These are phyloP conservation scores for Calliphora vomitoria DNA, from an alignment of 2,888 invertebrate species.

Conservation along the genomic window DNA sequence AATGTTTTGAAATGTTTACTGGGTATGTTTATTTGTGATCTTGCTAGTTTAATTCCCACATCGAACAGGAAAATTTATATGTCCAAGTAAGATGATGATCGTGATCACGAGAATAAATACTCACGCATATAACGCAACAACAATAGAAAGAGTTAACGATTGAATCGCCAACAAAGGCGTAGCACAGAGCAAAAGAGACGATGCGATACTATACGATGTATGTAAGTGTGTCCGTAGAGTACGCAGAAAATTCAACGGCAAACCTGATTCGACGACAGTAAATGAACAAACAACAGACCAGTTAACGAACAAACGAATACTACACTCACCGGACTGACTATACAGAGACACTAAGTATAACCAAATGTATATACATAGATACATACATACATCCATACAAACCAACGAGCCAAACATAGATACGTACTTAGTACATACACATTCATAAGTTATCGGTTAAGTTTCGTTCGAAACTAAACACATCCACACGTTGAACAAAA, in stretches of 20 bases:
- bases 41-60: no score
- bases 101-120: conserved; percentile 75
- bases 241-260: conserved; percentile 70
- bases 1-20: no score
- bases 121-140: conserved; percentile 80
- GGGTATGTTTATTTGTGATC: no score
- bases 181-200: conserved; percentile 54
- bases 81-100: conserved; percentile 29
- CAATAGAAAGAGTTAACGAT: conserved; percentile 43
- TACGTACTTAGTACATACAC: conserved; percentile 13
- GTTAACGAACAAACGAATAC: conserved; percentile 60
- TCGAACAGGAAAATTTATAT: background rate
- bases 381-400: background rate
- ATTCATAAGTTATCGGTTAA: conserved; percentile 58
- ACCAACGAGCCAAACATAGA: conserved; percentile 7
- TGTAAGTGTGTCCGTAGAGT: conserved; percentile 20
- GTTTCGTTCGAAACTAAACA: conserved; percentile 66
- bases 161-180: conserved; percentile 67
- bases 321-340: conserved; percentile 17
- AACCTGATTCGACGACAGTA: conserved; percentile 71
- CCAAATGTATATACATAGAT: conserved; percentile 1
- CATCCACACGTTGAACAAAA: conserved; percentile 74
- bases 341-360: background rate
- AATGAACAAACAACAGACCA: conserved; percentile 65
- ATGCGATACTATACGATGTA: conserved; percentile 14